A percentile compares a stretch with the other conserved stretches of the same genome.
Conservation (phyloP, 1,140 invertebrate species). For the Pogonomyrmex barbatus region DNA sequence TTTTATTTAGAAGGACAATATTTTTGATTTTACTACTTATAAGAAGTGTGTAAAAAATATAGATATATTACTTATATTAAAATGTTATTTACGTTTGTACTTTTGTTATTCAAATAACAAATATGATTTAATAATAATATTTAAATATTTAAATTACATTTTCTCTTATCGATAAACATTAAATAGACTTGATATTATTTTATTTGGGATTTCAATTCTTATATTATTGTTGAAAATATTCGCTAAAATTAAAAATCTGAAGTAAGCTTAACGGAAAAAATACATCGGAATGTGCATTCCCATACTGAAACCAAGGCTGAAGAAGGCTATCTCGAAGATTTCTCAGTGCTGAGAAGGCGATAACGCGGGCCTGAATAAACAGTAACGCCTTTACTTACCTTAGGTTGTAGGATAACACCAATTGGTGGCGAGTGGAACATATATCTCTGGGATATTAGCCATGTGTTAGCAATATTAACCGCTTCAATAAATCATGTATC, state of each 20-base stretch:
- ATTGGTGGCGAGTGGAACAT: conserved; percentile 35
- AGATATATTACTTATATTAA: not conserved
- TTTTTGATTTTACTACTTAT: not conserved
- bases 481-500: conserved; percentile 53
- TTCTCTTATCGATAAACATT: not conserved
- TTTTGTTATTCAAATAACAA: not conserved
- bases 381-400: conserved; percentile 62
- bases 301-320: conserved; percentile 48
- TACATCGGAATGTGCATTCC: not conserved
- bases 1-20: not conserved
- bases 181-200: not conserved
- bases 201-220: not conserved
- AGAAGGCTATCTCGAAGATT: conserved; percentile 71
- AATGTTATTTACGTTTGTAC: not conserved
- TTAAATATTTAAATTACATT: not conserved
- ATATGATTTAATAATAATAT: not conserved
- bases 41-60: not conserved
- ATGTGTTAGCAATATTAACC: conserved; percentile 57
- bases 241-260: conserved; percentile 28
- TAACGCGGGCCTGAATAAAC: conserved; percentile 71
- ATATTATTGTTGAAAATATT: conserved; percentile 14
- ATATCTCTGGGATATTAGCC: conserved; percentile 54
- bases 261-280: conserved; percentile 27
- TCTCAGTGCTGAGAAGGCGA: conserved; percentile 68
- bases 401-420: conserved; percentile 54